phyloP scores from a whole-genome alignment of 1,140 invertebrate genomes.

The Arctopsyche grandis region DNA sequence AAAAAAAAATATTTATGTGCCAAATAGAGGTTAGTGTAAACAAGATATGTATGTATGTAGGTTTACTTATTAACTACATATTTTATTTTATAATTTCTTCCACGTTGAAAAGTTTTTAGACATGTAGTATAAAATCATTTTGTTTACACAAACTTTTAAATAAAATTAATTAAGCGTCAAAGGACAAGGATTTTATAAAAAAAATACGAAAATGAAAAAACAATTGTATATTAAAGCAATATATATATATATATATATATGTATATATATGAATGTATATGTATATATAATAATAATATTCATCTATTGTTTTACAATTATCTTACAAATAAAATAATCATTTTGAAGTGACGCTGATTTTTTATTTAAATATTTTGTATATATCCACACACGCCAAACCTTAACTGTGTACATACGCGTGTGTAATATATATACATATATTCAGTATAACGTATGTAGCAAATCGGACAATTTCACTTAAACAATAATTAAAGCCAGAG shows the following conservation, averaged over 20 bases:
- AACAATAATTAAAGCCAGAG: not conserved
- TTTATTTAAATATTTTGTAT: not conserved
- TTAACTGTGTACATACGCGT: too few relatives aligned
- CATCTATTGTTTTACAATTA: slow-evolving; percentile 36
- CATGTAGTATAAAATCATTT: too few relatives aligned
- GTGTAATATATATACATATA: not conserved
- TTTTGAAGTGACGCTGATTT: not conserved
- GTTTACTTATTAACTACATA: too few relatives aligned
- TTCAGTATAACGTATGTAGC: not conserved
- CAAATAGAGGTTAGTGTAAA: not conserved
- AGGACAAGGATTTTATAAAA: not conserved
- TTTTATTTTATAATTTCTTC: too few relatives aligned
- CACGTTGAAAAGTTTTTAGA: too few relatives aligned
- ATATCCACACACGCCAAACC: not conserved
- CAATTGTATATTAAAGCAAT: slow-evolving; percentile 41
- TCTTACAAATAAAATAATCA: slow-evolving; percentile 34
- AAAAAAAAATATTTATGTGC: not conserved
- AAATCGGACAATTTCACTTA: not conserved
- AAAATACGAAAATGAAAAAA: slow-evolving; percentile 9
- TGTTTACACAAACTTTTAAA: too few relatives aligned
- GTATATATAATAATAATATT: slow-evolving; percentile 21
- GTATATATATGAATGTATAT: slow-evolving; percentile 1
- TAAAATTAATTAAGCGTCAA: too few relatives aligned
- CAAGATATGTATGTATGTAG: not conserved
- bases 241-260: slow-evolving; percentile 16